Evolutionary conservation across 2,113 vertebrate species (phyloP), one percentile per base, ranked within the genome.

Genomic region (Micronycteris hirsuta): DNA sequence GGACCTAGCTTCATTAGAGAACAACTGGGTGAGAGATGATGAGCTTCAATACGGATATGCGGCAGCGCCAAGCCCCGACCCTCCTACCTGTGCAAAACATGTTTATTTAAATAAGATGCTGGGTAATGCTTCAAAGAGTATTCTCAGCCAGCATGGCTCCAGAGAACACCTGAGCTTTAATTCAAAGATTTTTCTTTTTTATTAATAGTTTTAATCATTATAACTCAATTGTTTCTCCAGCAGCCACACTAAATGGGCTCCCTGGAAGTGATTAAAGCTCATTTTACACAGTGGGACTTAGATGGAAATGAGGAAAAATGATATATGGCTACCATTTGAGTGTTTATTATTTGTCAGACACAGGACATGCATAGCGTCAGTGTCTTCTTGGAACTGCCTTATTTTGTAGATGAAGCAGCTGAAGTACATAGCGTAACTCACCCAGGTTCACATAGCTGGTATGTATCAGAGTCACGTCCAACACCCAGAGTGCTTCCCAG

Each of bases 101-200:
- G 19, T 54, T 83, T 86, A 43, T 67, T 81, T 78, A 56, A 93
- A 45, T 58, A 82, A 47, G 45, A 74, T 12, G 41, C 41, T 63
- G 52, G 41, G 33, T 76, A 58, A 38, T 28, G 24, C 22, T 67
- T 47, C 68, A 36, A 36, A 86, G 87, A 94, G 41, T 33, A 76
- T 88, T 61, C 78, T 86, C 67, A 81, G 73, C 78, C 85, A 89
- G 54, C n/a, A 22, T 41, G 58, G 81, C 89, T 91, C 77, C 61
- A 73, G 67, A 86, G 92, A 78, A 52, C 83, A 94, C 47, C 47
- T 43, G 83, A 71, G 78, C 49, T 78, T 91, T 77, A 88, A 56
- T n/a, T 45, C 63, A 91, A 81, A 92, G 14, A 43, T 28, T 47
- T 88, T 49, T 71, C 14, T 76, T 36, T 87, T 43, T 54, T 52